A percentile compares a stretch with the other conserved stretches of the same genome.
phyloP scores from a whole-genome alignment of 2,888 invertebrate species.

The Drosophila paracracens region DNA sequence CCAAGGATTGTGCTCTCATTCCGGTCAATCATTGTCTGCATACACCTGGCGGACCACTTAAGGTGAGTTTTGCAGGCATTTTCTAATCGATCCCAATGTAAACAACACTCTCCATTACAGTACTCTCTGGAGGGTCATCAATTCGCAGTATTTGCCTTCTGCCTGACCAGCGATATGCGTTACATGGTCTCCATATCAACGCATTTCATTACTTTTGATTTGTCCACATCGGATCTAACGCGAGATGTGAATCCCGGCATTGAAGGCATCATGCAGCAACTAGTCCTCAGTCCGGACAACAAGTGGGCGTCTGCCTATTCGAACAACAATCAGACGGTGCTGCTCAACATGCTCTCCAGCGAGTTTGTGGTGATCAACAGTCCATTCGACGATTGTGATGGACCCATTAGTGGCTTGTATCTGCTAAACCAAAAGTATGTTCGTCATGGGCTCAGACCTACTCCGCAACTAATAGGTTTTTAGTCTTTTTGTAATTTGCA shows the following conservation, averaged over 20 bases:
- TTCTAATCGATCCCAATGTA: background rate
- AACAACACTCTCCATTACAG: conserved; percentile 85
- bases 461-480: background rate
- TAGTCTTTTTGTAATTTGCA: conserved; percentile 91
- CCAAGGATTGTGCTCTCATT: conserved; percentile 94
- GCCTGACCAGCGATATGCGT: conserved; percentile 94
- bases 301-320: conserved; percentile 98
- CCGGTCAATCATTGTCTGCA: conserved; percentile 98
- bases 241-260: conserved; percentile 96
- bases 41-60: conserved; percentile 99
- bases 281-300: conserved; percentile 97
- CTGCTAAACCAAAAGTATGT: conserved; percentile 88
- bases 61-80: conserved; percentile 86
- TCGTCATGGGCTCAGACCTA: accelerated
- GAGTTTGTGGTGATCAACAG: conserved; percentile 95
- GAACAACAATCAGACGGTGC: conserved; percentile 97
- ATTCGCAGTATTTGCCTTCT: conserved; percentile 97
- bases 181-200: conserved; percentile 98
- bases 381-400: conserved; percentile 89
- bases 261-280: conserved; percentile 97
- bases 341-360: conserved; percentile 96
- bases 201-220: conserved; percentile 98
- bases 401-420: conserved; percentile 87
- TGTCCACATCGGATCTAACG: conserved; percentile 97
- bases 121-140: conserved; percentile 99